These are phyloP conservation scores for Apotomis betuletana DNA, from an alignment of 2,888 invertebrate genomes.

Conservation along the genomic window DNA sequence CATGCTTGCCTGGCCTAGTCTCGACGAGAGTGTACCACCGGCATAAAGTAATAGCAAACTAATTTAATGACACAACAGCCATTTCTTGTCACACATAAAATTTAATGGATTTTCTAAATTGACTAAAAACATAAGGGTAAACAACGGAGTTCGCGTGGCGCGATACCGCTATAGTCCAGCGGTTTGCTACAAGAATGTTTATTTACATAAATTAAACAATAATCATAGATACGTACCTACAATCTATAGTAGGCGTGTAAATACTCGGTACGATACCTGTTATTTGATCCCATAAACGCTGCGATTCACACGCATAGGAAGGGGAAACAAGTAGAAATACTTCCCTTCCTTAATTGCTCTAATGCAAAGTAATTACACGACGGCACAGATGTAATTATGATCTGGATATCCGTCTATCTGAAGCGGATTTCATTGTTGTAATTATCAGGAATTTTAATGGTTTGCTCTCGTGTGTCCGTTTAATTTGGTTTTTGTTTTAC, in stretches of 20 bases:
- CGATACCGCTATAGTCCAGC: no score
- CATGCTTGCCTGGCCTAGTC: no score
- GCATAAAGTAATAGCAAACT: no score
- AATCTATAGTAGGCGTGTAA: background rate
- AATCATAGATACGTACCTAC: background rate
- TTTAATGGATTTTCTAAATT: no score
- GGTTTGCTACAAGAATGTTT: no score
- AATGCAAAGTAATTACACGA: slow-evolving; percentile 26
- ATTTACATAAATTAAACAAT: background rate
- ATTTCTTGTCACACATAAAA: no score
- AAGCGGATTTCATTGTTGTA: slow-evolving; percentile 36
- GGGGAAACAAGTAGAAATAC: slow-evolving; percentile 30
- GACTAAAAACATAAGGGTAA: no score
- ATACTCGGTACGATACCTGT: slow-evolving; percentile 12
- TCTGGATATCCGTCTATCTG: slow-evolving; percentile 30
- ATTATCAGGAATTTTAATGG: slow-evolving; percentile 31
- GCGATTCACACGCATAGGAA: slow-evolving; percentile 37
- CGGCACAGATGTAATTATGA: slow-evolving; percentile 25
- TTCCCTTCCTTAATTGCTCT: slow-evolving; percentile 26
- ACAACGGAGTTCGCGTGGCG: no score
- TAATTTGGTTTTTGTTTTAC: background rate
- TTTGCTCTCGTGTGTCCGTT: slow-evolving; percentile 3
- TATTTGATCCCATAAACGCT: slow-evolving; percentile 21
- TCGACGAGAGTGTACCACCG: no score
- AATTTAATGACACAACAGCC: no score